phyloP scores from a whole-genome alignment of 2,113 vertebrate genomes.

The Serinus canaria region DNA sequence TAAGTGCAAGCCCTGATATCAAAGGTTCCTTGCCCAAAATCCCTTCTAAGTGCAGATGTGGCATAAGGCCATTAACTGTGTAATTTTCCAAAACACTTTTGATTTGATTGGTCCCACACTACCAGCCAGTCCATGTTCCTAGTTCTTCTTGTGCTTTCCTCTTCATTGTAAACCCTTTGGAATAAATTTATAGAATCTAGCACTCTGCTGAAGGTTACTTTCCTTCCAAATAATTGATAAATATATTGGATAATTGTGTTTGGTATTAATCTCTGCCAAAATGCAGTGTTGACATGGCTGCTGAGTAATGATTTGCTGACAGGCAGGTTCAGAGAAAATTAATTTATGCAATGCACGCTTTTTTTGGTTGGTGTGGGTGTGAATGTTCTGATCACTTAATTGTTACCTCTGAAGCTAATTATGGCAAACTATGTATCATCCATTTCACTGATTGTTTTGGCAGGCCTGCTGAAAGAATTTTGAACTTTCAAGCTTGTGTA shows the following conservation, averaged over 20 bases:
- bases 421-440: slow-evolving; percentile 22
- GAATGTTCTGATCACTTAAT: slow-evolving; percentile 55
- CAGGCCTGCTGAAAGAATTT: background rate
- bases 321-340: background rate
- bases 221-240: background rate
- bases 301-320: slow-evolving; percentile 19
- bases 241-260: background rate
- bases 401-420: slow-evolving; percentile 51
- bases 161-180: background rate
- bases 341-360: background rate
- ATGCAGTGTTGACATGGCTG: background rate
- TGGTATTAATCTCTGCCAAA: background rate
- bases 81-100: background rate
- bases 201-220: background rate
- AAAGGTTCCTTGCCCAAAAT: background rate
- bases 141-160: background rate
- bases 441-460: slow-evolving; percentile 12
- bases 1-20: background rate
- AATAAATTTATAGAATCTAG: background rate
- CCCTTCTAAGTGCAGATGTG: background rate
- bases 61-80: background rate
- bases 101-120: background rate
- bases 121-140: background rate
- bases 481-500: background rate
- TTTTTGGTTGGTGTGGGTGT: slow-evolving; percentile 4